phyloP scores from a whole-genome alignment of 1,140 invertebrate species.

The Trichogramma pretiosum region DNA sequence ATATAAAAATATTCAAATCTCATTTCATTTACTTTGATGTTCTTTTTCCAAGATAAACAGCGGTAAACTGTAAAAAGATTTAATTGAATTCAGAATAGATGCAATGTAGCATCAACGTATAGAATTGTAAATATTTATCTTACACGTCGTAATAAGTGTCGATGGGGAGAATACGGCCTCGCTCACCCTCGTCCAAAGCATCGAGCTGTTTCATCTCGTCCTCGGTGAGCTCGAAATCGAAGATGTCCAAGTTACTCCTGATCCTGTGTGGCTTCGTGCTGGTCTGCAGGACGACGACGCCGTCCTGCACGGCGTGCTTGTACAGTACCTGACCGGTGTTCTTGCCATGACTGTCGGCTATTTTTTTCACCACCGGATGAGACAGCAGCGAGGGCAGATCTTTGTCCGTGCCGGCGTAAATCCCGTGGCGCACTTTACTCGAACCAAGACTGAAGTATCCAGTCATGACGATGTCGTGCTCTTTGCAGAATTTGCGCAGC shows the following conservation, averaged over 20 bases:
- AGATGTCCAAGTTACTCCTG: slow-evolving; percentile 52
- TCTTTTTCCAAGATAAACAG: no score
- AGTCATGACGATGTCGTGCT: slow-evolving; percentile 63
- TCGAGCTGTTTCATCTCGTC: slow-evolving; percentile 37
- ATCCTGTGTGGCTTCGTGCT: slow-evolving; percentile 72
- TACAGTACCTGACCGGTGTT: slow-evolving; percentile 68
- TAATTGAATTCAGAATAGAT: no score
- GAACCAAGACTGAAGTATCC: slow-evolving; percentile 81
- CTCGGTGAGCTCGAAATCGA: slow-evolving; percentile 48
- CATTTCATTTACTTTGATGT: no score
- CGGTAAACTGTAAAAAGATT: no score
- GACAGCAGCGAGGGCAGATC: slow-evolving; percentile 57
- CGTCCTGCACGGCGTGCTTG: slow-evolving; percentile 62
- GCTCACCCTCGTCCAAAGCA: slow-evolving; percentile 44
- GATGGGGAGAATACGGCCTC: slow-evolving; percentile 52
- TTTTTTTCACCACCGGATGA: slow-evolving; percentile 55
- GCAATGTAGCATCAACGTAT: no score
- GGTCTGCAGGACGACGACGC: slow-evolving; percentile 74
- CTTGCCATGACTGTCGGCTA: slow-evolving; percentile 61
- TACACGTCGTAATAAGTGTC: no score
- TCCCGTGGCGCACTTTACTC: slow-evolving; percentile 37
- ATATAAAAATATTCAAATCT: no score
- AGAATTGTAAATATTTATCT: no score
- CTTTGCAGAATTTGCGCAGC: slow-evolving; percentile 64
- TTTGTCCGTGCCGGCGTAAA: slow-evolving; percentile 25